These are phyloP conservation scores for Synergus gifuensis DNA, from an alignment of 2,888 invertebrate species.

Conservation along the genomic window DNA sequence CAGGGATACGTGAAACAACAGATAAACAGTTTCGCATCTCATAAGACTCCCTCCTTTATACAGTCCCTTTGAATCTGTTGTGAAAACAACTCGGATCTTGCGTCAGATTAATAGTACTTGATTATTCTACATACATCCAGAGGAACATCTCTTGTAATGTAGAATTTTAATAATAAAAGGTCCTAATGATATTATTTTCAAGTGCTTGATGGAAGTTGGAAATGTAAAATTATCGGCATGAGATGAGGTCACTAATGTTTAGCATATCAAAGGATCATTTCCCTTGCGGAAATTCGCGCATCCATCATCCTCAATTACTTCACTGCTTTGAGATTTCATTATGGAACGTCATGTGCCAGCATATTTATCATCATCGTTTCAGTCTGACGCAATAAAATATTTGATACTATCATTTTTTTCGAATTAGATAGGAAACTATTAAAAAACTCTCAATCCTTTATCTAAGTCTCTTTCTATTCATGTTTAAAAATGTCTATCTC, in stretches of 20 bases:
- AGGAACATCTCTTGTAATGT: neutral
- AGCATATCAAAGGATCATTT: slow-evolving; percentile 70
- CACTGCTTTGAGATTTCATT: slow-evolving; percentile 52
- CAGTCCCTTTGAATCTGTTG: neutral
- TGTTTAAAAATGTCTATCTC: too few species aligned
- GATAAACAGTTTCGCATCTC: slow-evolving; percentile 10
- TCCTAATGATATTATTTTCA: slow-evolving; percentile 69
- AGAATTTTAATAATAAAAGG: slow-evolving; percentile 37
- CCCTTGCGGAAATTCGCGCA: slow-evolving; percentile 46
- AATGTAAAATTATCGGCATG: slow-evolving; percentile 68
- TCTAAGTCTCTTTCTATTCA: too few species aligned
- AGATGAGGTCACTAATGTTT: slow-evolving; percentile 63
- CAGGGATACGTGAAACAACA: neutral
- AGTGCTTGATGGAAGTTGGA: slow-evolving; percentile 73
- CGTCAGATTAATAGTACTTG: neutral
- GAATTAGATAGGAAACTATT: too few species aligned
- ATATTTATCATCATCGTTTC: slow-evolving; percentile 29
- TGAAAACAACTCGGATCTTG: neutral
- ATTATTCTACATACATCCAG: neutral
- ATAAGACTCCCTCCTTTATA: slow-evolving; percentile 16
- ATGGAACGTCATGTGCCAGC: slow-evolving; percentile 21
- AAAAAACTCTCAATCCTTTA: too few species aligned
- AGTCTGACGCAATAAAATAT: neutral
- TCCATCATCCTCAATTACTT: slow-evolving; percentile 47
- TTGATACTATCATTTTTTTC: neutral